These are phyloP conservation scores for Actinostola sp. DNA, from an alignment of 92 coral and sea anemone genomes.

Conservation along the genomic window DNA sequence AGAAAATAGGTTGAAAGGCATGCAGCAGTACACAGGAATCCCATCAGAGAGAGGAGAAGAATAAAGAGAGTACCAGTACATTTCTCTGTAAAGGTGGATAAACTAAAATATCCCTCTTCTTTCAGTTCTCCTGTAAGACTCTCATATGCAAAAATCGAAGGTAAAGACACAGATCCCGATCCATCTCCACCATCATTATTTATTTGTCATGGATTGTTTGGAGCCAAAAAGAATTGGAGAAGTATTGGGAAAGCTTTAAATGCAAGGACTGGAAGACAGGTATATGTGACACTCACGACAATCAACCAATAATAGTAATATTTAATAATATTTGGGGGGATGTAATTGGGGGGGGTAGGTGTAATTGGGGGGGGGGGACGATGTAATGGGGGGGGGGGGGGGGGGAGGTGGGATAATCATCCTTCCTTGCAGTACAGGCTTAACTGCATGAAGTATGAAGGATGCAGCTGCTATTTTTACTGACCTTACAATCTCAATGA, in stretches of 20 bases:
- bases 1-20: too few species aligned
- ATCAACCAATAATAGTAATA: not conserved
- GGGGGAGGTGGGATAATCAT: too few species aligned
- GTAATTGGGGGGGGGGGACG: too few species aligned
- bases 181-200: constrained; percentile 73
- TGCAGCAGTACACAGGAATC: too few species aligned
- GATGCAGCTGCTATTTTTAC: too few species aligned
- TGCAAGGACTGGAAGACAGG: constrained; percentile 79
- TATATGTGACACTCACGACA: constrained; percentile 11
- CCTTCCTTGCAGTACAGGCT: too few species aligned
- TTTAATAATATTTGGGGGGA: too few species aligned
- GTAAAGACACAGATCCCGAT: constrained; percentile 55
- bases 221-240: constrained; percentile 94
- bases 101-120: not conserved
- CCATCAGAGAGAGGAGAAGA: too few species aligned
- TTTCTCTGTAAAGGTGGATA: not conserved
- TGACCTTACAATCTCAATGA: too few species aligned
- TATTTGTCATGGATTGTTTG: constrained; percentile 94
- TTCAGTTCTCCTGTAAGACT: constrained; percentile 63
- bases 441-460: too few species aligned
- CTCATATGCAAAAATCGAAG: constrained; percentile 64
- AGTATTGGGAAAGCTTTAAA: constrained; percentile 71
- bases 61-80: not conserved
- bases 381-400: too few species aligned
- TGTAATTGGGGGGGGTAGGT: too few species aligned